Base-by-base conservation (phyloP, 2,113 vertebrate genomes). In the Papio anubis region DNA sequence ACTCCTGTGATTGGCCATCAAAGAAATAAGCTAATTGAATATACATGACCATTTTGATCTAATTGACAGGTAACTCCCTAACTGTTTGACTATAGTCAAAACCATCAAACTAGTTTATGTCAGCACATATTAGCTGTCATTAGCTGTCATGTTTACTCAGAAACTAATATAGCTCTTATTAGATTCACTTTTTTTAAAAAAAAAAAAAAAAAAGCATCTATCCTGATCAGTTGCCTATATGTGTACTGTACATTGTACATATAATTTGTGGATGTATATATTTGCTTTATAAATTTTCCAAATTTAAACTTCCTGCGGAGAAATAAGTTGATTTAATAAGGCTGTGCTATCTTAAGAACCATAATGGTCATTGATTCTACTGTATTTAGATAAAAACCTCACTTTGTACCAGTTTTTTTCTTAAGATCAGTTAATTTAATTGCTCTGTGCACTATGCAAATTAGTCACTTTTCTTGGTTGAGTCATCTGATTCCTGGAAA, bases 401-500 rank as follows among this genome's bases (percentile, higher is more conserved):
- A 89, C 75, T 95, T 90, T 64, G 7, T 96, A 76, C 52, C 27
- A 87, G 32, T 66, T 79, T 95, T 45, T 82, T 84, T 73, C 27
- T 92, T 93, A 88, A 96, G 76, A 85, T 88, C 27, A 43, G 21
- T 79, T 96, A 61, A 96, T 78, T 95, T 87, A 92, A 79, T 93
- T 93, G 18, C 35, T 52, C 35, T 35, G 20, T 38, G 2, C 35
- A 43, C 87, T 25, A 20, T 75, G 8, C 21, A 68, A 61, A 86
- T 90, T 96, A 88, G 72, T 87, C 27, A 84, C 70, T 94, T 93
- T 93, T 45, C 21, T 94, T 96, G 35, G 70, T 79, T 96, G 75
- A 96, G 12, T 94, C 48, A 97, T 96, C 45, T 70, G 25, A 94
- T 97, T 93, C 79, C 82, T 94, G 35, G 83, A 96, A 96, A 93